phyloP scores from a whole-genome alignment of 2,113 vertebrate species.

The Haemorhous mexicanus region DNA sequence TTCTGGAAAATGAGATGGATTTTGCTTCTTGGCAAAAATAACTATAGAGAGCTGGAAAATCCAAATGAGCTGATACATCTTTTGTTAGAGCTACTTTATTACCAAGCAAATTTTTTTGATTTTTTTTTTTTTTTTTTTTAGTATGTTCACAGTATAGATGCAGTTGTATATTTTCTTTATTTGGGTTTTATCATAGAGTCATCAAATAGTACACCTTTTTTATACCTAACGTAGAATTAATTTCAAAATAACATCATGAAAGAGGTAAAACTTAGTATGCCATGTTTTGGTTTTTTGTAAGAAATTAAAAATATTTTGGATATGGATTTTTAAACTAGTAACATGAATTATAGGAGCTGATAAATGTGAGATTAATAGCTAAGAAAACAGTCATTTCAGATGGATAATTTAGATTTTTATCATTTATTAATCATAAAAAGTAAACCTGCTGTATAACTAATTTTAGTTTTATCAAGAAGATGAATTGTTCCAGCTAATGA shows the following conservation, averaged over 20 bases:
- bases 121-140: not conserved
- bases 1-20: conserved; percentile 46
- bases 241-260: conserved; percentile 15
- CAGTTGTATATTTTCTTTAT: not conserved
- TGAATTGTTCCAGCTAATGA: conserved; percentile 79
- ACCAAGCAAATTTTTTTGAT: not conserved
- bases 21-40: conserved; percentile 37
- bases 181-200: not conserved
- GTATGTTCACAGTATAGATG: not conserved
- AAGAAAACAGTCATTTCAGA: conserved; percentile 74
- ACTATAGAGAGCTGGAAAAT: not conserved
- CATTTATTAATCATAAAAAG: conserved; percentile 81
- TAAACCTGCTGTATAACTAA: conserved; percentile 80
- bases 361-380: conserved; percentile 78
- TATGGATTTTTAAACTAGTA: conserved; percentile 71
- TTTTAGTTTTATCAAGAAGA: conserved; percentile 84
- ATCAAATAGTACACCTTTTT: conserved; percentile 37
- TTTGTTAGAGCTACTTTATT: conserved; percentile 35
- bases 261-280: conserved; percentile 37
- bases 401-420: conserved; percentile 82
- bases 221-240: conserved; percentile 13
- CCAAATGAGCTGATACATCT: conserved; percentile 4
- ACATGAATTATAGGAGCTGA: conserved; percentile 62
- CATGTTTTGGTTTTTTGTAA: conserved; percentile 27
- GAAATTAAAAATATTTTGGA: conserved; percentile 68